Base-by-base conservation (phyloP, 2,888 invertebrate species). In the Zelleria hepariella region DNA sequence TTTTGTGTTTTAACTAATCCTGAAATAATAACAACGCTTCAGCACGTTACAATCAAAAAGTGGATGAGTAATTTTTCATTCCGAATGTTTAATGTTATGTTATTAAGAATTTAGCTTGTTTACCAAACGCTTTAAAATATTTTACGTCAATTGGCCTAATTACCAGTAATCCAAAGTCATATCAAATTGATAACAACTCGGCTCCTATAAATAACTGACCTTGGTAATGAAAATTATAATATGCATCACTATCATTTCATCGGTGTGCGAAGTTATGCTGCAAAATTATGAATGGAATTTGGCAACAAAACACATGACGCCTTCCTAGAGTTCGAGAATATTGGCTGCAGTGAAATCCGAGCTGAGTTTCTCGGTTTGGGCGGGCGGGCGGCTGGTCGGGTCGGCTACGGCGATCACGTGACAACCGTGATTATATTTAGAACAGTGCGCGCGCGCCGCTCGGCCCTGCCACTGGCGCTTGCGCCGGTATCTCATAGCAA, bases 331-430 rank as follows among this genome's bases (percentile, higher is more conserved):
- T 66, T 67, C 62, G 66, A 65, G 67, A 55, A 54, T 23, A 24
- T 54, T 25, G 73, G 69, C 65, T 75, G 77, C 77, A 79, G 71
- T 87, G 87, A 86, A 88, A 88, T 84, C 74, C 71, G 87, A 88
- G 86, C 68, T 78, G 83, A 76, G 84, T 87, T 86, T 86, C 87
- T 88, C 81, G 80, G 86, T 88, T 87, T 88, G 88, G 87, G 86
- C 87, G 87, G 87, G 82, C 82, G 83, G 80, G 75, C 71, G 72
- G 71, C 23, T n/a, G 21, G 74, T 71, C n/a, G n/a, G 83, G 80
- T 75, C 71, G 72, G 71, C 23, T n/a, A n/a, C 74, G 71, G 65
- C 67, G 75, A 81, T 81, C 86, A 83, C 83, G 83, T 87, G 87
- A 85, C 83, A 79, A 77, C 70, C 68, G 61, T 68, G 76, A 72